These are phyloP conservation scores for Acrocyrtus sp. DNA, from an alignment of 2,888 invertebrate species.

Conservation along the genomic window DNA sequence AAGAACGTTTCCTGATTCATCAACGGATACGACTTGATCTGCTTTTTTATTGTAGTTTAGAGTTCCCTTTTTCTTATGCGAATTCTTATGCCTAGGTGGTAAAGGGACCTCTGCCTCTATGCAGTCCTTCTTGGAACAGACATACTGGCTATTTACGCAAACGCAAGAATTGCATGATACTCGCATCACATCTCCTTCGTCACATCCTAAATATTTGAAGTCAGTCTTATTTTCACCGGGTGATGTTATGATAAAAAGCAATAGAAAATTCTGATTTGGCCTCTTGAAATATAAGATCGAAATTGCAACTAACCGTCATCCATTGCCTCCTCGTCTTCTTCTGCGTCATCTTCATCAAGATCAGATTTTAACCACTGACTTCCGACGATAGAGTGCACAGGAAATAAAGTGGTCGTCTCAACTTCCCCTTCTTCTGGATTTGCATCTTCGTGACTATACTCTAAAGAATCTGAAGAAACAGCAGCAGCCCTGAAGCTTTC, in stretches of 20 bases:
- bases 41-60: slow-evolving; percentile 34
- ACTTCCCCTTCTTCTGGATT: slow-evolving; percentile 51
- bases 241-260: too few relatives aligned
- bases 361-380: slow-evolving; percentile 41
- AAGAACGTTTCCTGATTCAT: slow-evolving; percentile 19
- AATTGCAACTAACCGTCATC: slow-evolving; percentile 15
- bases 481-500: slow-evolving; percentile 46
- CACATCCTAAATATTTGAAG: slow-evolving; percentile 36
- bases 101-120: slow-evolving; percentile 43
- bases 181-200: slow-evolving; percentile 48
- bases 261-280: too few relatives aligned
- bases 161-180: slow-evolving; percentile 55
- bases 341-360: slow-evolving; percentile 31
- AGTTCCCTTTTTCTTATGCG: slow-evolving; percentile 20
- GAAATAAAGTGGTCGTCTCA: slow-evolving; percentile 54
- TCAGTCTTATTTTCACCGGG: too few relatives aligned
- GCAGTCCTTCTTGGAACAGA: slow-evolving; percentile 63
- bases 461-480: slow-evolving; percentile 36
- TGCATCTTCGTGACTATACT: slow-evolving; percentile 33
- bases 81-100: slow-evolving; percentile 23
- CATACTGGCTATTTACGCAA: slow-evolving; percentile 61
- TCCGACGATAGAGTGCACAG: slow-evolving; percentile 31
- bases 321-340: slow-evolving; percentile 26
- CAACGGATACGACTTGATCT: slow-evolving; percentile 8
- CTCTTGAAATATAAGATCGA: too few relatives aligned